Evolutionary conservation across 2,797 vertebrate genomes (phyloP).

Genomic region (Geotrypetes seraphini): DNA sequence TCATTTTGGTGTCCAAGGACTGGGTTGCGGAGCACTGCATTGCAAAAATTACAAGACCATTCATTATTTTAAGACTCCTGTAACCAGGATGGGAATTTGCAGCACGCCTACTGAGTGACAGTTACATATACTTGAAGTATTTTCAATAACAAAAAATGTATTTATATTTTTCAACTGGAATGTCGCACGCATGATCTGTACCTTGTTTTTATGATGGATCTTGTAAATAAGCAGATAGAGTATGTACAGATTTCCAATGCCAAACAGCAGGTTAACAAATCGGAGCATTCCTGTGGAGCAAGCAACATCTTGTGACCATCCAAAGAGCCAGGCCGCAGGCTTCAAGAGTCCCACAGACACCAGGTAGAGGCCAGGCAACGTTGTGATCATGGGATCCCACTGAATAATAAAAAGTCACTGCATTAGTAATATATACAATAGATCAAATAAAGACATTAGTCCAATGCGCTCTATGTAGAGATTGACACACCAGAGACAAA

Average conservation of each 20-base stretch:
- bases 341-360: constrained; percentile 79
- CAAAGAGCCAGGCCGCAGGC: constrained; percentile 72
- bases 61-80: no score
- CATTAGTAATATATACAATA: background rate
- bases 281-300: constrained; percentile 87
- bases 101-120: no score
- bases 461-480: no score
- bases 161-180: no score
- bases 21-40: no score
- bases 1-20: no score
- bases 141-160: no score
- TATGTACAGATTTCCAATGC: constrained; percentile 84
- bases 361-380: constrained; percentile 84
- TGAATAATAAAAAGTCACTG: constrained; percentile 17
- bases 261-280: constrained; percentile 90
- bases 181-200: no score
- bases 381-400: constrained; percentile 98
- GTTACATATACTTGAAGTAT: no score
- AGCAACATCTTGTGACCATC: constrained; percentile 65
- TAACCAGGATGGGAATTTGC: no score
- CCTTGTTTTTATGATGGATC: constrained; percentile 81
- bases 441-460: background rate
- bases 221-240: constrained; percentile 76
- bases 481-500: no score
- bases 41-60: no score